Percentiles rank a stretch among this genome's conserved stretches.
phyloP scores from a whole-genome alignment of 2,888 invertebrate species.

The Aethes cnicana region DNA sequence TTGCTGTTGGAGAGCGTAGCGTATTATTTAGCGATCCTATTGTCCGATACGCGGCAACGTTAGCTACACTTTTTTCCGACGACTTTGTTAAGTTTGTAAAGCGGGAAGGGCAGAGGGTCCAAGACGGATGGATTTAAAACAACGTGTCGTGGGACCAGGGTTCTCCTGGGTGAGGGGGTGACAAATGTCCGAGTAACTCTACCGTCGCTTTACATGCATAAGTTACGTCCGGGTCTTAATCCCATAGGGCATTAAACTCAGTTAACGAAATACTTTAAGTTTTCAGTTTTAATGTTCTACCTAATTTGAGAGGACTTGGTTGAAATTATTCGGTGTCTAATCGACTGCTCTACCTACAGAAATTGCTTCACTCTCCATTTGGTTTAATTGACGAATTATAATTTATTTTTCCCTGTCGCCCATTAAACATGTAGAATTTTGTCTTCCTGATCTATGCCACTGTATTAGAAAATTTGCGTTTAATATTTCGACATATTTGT shows the following conservation, averaged over 20 bases:
- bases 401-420: too few relatives aligned
- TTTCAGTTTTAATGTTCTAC: too few relatives aligned
- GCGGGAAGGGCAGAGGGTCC: conserved; percentile 9
- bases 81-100: conserved; percentile 7
- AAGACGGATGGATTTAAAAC: conserved; percentile 31
- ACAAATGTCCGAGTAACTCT: conserved; percentile 15
- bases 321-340: too few relatives aligned
- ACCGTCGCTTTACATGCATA: conserved; percentile 27
- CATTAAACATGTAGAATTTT: too few relatives aligned
- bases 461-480: too few relatives aligned
- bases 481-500: too few relatives aligned
- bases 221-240: not conserved
- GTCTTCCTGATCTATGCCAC: too few relatives aligned
- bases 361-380: too few relatives aligned
- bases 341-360: too few relatives aligned
- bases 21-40: not conserved
- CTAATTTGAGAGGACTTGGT: too few relatives aligned
- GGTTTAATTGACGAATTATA: too few relatives aligned
- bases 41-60: not conserved
- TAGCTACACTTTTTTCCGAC: not conserved
- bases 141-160: conserved; percentile 18
- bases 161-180: not conserved
- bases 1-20: not conserved
- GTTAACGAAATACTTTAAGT: too few relatives aligned
- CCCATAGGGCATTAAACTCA: conserved; percentile 10